Evolutionary conservation across 1,140 invertebrate species (phyloP).

Genomic region (Chrysopa pallens): DNA sequence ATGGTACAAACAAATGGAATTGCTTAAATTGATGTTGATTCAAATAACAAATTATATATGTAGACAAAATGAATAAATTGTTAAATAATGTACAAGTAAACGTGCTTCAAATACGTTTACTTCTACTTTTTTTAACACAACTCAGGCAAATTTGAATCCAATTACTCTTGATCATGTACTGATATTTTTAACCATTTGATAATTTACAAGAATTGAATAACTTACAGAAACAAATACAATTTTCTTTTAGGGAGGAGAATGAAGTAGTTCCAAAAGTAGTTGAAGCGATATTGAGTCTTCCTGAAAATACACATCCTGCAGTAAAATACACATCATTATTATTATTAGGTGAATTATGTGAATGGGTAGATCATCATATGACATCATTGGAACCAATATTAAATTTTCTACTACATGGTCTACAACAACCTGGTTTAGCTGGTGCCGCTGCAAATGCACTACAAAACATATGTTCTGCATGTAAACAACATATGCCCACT

Average conservation of each 20-base stretch:
- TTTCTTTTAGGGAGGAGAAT: conserved; percentile 62
- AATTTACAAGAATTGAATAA: not conserved
- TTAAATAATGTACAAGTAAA: too few species aligned
- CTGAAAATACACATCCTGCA: conserved; percentile 68
- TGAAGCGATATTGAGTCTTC: conserved; percentile 73
- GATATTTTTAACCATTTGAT: too few species aligned
- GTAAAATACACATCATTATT: conserved; percentile 77
- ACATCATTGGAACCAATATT: conserved; percentile 61
- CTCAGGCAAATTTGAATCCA: too few species aligned
- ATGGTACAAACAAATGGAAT: too few species aligned
- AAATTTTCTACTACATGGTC: conserved; percentile 55
- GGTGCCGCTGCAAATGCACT: conserved; percentile 59
- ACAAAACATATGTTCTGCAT: conserved; percentile 56
- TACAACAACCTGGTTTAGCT: conserved; percentile 57
- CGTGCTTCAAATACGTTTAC: too few species aligned
- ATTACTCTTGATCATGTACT: too few species aligned
- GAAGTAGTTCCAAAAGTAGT: conserved; percentile 85
- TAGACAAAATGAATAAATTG: too few species aligned
- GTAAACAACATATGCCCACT: conserved; percentile 57
- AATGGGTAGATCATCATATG: conserved; percentile 87
- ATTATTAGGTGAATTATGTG: conserved; percentile 79
- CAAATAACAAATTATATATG: too few species aligned
- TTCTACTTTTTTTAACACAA: too few species aligned
- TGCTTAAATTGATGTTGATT: too few species aligned
- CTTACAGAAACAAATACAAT: not conserved